A percentile compares a stretch with the other conserved stretches of the same genome.
These are phyloP conservation scores for Lycodopsis pacificus DNA, from an alignment of 2,797 vertebrate species.

Conservation along the genomic window DNA sequence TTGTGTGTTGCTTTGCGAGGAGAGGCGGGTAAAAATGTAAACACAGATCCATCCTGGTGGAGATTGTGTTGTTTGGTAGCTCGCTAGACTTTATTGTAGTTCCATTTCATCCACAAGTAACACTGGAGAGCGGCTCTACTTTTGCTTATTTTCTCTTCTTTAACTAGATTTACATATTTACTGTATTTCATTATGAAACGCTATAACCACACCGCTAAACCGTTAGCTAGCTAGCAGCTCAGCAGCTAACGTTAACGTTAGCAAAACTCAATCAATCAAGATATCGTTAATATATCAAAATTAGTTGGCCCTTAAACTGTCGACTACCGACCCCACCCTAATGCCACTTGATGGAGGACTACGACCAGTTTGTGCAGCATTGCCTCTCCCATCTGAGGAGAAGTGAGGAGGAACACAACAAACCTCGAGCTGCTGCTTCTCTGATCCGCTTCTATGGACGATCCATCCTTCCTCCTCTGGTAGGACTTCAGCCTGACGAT, in stretches of 20 bases:
- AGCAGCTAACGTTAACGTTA: conserved; percentile 31
- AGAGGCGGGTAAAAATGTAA: conserved; percentile 83
- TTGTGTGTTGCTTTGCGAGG: conserved; percentile 46
- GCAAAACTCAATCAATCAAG: background rate
- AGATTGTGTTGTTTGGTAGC: background rate
- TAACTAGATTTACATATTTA: too few species aligned
- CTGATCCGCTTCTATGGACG: conserved; percentile 77
- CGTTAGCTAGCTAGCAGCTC: conserved; percentile 22
- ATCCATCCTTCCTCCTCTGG: conserved; percentile 82
- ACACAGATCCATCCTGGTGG: conserved; percentile 51
- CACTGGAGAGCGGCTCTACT: background rate
- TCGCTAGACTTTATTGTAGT: background rate
- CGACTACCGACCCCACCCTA: background rate
- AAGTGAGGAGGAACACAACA: conserved; percentile 20
- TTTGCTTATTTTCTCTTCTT: background rate
- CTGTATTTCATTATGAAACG: background rate
- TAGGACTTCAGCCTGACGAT: conserved; percentile 46
- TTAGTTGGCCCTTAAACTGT: background rate
- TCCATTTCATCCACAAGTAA: background rate
- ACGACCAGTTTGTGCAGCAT: conserved; percentile 74
- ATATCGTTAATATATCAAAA: background rate
- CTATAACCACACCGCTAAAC: background rate
- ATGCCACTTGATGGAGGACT: conserved; percentile 80
- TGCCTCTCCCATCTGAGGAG: conserved; percentile 47
- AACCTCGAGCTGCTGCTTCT: conserved; percentile 56